Percentiles rank a stretch among this genome's conserved stretches.
These are phyloP conservation scores for Poecilia picta DNA, from an alignment of 2,797 vertebrate genomes.

Conservation along the genomic window DNA sequence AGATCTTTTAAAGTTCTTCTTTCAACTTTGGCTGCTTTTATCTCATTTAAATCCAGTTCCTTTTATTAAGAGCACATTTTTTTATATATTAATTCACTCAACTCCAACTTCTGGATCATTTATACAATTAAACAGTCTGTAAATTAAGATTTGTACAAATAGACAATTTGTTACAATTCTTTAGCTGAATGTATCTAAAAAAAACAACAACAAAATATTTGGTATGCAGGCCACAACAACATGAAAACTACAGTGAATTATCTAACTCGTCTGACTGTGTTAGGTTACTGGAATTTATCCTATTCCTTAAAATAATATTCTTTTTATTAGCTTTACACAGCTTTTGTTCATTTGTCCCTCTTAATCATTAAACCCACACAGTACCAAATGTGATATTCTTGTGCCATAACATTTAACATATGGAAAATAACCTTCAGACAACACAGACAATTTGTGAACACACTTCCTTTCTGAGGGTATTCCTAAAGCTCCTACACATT, in stretches of 20 bases:
- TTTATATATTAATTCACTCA: background rate
- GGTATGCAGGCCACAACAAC: background rate
- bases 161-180: background rate
- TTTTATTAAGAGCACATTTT: background rate
- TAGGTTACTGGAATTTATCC: background rate
- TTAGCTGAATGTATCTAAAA: background rate
- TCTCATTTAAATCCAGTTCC: background rate
- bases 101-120: background rate
- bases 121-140: background rate
- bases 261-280: background rate
- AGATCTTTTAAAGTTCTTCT: background rate
- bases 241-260: background rate
- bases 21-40: background rate
- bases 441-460: background rate
- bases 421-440: slow-evolving; percentile 15
- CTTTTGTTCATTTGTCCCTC: background rate
- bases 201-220: background rate
- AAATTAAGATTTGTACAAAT: background rate
- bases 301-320: background rate
- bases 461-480: background rate
- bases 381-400: background rate
- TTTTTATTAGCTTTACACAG: background rate
- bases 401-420: slow-evolving; percentile 29
- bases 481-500: background rate
- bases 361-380: background rate